Evolutionary conservation across 2,888 invertebrate genomes (phyloP).

Genomic region (Bellardia bayeri): DNA sequence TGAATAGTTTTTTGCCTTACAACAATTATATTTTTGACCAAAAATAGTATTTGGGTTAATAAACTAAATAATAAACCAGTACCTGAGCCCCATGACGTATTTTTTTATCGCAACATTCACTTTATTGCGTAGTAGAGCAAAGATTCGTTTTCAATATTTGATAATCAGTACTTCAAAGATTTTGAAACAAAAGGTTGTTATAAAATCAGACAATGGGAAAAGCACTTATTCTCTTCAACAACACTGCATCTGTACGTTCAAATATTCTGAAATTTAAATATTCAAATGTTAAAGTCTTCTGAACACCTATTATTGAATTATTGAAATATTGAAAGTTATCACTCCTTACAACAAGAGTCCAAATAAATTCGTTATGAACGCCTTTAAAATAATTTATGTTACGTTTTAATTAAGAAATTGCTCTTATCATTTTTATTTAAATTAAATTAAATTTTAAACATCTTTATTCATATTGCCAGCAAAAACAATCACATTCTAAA

Average conservation of each 20-base stretch:
- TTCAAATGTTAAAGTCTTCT: no score
- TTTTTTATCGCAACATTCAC: background rate
- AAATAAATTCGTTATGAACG: no score
- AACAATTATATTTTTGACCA: slow-evolving; percentile 10
- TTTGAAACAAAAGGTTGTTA: no score
- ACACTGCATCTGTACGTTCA: no score
- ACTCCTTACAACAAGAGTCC: no score
- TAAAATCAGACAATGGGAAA: no score
- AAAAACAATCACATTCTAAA: background rate
- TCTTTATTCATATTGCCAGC: background rate
- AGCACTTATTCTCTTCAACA: no score
- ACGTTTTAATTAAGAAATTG: no score
- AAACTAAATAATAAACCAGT: background rate
- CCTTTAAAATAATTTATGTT: no score
- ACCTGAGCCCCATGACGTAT: background rate
- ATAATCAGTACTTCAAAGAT: background rate
- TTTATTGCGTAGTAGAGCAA: background rate
- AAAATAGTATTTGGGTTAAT: slow-evolving; percentile 37
- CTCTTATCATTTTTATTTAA: slow-evolving; percentile 1
- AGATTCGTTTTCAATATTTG: background rate
- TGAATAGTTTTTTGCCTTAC: background rate
- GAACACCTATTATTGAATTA: no score
- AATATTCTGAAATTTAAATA: no score
- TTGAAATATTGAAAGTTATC: no score
- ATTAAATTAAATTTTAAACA: background rate